A percentile compares a stretch with the other conserved stretches of the same genome.
Conservation (phyloP, 1,140 invertebrate genomes). For the Drosophila sturtevanti region DNA sequence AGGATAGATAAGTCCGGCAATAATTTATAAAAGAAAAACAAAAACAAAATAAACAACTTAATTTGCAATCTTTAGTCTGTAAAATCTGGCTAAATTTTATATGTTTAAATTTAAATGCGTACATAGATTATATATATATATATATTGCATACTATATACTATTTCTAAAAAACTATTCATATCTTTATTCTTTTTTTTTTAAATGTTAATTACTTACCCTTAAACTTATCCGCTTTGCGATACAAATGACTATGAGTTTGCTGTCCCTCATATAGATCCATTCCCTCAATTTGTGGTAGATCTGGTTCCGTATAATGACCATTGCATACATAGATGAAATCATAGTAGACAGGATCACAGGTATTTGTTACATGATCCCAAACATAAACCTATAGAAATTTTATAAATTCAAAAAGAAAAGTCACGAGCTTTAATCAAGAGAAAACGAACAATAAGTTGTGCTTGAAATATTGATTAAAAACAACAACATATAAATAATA, state of each 20-base stretch:
- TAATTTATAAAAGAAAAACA: conserved; percentile 44
- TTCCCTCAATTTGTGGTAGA: conserved; percentile 86
- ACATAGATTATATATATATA: too few species aligned
- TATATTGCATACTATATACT: background rate
- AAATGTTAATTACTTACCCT: conserved; percentile 69
- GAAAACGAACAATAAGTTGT: conserved; percentile 9
- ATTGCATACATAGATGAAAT: conserved; percentile 93
- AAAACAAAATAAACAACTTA: conserved; percentile 10
- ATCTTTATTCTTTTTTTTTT: background rate
- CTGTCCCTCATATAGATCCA: conserved; percentile 87
- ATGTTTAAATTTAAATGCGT: background rate
- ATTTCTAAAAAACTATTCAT: background rate
- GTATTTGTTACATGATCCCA: conserved; percentile 85
- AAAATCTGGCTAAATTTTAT: background rate
- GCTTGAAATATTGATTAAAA: conserved; percentile 14
- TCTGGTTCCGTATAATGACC: conserved; percentile 91
- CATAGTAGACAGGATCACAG: conserved; percentile 85
- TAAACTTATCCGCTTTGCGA: conserved; percentile 88
- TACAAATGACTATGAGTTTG: conserved; percentile 94
- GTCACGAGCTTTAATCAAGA: conserved; percentile 16
- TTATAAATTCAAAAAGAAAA: background rate
- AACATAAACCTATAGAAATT: conserved; percentile 63
- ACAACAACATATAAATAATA: background rate
- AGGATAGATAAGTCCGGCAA: conserved; percentile 28
- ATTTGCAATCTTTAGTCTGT: background rate